A percentile compares a stretch with the other conserved stretches of the same genome.
Conservation (phyloP, 2,888 invertebrate genomes). For the Oscheius myriophilus region DNA sequence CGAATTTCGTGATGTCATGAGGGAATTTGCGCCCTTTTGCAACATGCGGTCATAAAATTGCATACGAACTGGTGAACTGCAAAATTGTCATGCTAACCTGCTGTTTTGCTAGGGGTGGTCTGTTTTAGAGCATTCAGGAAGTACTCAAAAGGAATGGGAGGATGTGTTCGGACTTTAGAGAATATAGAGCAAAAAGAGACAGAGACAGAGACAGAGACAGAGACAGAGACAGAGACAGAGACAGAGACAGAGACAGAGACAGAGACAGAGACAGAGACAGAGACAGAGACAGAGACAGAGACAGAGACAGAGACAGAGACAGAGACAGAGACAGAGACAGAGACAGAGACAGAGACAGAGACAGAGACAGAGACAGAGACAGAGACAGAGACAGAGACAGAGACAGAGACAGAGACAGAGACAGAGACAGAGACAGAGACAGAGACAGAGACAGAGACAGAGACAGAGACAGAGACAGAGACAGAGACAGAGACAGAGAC, state of each 20-base stretch:
- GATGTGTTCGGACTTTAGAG: neutral
- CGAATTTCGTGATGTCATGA: too few relatives aligned
- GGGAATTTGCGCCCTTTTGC: too few relatives aligned
- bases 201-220: neutral
- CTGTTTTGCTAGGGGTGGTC: too few relatives aligned
- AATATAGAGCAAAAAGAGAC: too few relatives aligned
- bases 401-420: too few relatives aligned
- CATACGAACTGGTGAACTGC: too few relatives aligned
- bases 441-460: neutral
- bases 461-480: neutral
- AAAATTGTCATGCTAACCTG: too few relatives aligned
- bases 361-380: conserved; percentile 1
- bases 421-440: too few relatives aligned
- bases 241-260: conserved; percentile 2
- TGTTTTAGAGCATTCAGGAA: neutral
- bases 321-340: neutral
- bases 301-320: too few relatives aligned
- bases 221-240: neutral
- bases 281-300: too few relatives aligned
- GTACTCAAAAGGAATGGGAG: neutral
- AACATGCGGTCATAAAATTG: too few relatives aligned
- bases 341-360: neutral
- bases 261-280: neutral
- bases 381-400: too few relatives aligned
- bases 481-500: neutral